Percentiles rank a stretch among this genome's conserved stretches.
Conservation (phyloP, 2,888 invertebrate species). For the Agonum fuliginosum region DNA sequence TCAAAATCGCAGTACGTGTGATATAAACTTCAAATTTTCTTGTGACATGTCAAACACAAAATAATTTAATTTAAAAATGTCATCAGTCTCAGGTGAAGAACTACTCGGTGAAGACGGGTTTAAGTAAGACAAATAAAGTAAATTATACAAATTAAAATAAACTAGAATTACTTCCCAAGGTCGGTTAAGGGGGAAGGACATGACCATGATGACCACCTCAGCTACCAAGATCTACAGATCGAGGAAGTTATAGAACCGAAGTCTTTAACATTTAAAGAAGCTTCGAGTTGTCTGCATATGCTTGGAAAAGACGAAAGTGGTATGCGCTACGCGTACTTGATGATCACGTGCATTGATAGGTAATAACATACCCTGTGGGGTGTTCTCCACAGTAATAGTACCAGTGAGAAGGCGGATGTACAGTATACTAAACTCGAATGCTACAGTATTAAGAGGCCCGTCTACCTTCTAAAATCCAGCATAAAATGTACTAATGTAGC, state of each 20-base stretch:
- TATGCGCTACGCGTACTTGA: constrained; percentile 77
- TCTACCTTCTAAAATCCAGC: no score
- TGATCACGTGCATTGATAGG: constrained; percentile 73
- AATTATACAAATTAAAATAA: not conserved
- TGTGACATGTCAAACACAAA: not conserved
- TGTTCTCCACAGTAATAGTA: no score
- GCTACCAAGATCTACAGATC: constrained; percentile 46
- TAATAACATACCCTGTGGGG: constrained; percentile 49
- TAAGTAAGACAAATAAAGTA: not conserved
- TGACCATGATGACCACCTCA: constrained; percentile 35
- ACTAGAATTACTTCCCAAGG: not conserved
- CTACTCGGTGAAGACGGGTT: not conserved
- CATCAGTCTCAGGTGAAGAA: not conserved
- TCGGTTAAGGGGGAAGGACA: constrained; percentile 39
- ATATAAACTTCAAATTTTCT: not conserved
- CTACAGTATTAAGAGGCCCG: no score
- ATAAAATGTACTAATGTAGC: no score
- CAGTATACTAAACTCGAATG: no score
- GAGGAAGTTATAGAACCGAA: constrained; percentile 66
- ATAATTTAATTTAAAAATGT: not conserved
- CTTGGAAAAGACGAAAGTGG: constrained; percentile 72
- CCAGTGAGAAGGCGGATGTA: no score
- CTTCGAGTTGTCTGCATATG: constrained; percentile 69
- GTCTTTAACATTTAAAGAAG: constrained; percentile 69
- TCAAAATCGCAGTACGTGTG: not conserved